A percentile compares a stretch with the other conserved stretches of the same genome.
These are phyloP conservation scores for Teleiodes luculella DNA, from an alignment of 2,888 invertebrate species.

Conservation along the genomic window DNA sequence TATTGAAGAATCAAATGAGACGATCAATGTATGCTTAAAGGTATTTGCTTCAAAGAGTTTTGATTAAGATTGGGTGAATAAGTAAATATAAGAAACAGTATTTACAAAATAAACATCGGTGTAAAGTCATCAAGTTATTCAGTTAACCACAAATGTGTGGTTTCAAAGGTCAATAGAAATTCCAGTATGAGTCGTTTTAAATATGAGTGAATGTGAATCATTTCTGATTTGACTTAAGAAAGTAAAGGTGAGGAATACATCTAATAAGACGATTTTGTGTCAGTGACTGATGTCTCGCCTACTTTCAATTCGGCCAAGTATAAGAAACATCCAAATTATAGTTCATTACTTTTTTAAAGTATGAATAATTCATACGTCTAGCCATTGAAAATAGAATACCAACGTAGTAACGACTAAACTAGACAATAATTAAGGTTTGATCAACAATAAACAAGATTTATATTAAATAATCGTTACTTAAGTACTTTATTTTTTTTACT, in stretches of 20 bases:
- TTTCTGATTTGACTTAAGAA: neutral
- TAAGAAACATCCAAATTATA: too few relatives aligned
- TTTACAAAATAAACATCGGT: too few relatives aligned
- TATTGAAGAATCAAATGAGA: neutral
- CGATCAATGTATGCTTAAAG: neutral
- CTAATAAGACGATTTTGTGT: neutral
- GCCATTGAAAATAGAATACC: too few relatives aligned
- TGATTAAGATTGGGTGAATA: neutral
- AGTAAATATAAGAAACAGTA: too few relatives aligned
- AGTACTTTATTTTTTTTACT: too few relatives aligned
- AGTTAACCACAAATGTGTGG: neutral
- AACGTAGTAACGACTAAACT: too few relatives aligned
- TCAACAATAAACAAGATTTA: too few relatives aligned
- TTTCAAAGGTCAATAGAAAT: slow-evolving; percentile 1
- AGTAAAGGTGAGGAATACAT: neutral
- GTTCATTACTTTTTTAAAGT: too few relatives aligned
- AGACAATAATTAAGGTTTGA: too few relatives aligned
- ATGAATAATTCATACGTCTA: too few relatives aligned
- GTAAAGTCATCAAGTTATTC: neutral
- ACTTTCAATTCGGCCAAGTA: too few relatives aligned
- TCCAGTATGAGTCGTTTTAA: slow-evolving; percentile 1
- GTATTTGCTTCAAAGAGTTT: neutral
- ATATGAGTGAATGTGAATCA: slow-evolving; percentile 1
- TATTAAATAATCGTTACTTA: too few relatives aligned
- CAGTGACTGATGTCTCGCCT: slow-evolving; percentile 2